Conservation (phyloP, 2,888 invertebrate genomes). For the Tipula vernalis region DNA sequence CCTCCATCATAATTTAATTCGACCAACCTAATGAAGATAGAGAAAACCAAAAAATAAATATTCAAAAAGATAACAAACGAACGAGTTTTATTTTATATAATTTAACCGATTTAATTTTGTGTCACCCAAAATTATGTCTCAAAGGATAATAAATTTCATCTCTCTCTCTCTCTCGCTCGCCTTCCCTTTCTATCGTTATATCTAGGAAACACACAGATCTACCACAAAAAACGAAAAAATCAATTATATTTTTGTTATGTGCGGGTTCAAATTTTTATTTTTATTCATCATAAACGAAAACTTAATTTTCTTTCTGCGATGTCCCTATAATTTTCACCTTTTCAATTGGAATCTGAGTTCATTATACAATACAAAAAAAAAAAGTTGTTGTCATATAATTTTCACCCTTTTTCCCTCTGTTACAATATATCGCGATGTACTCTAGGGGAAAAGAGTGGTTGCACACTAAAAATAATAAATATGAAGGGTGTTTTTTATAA, state of each 20-base stretch:
- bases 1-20: not conserved
- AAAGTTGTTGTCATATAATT: not conserved
- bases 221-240: too few relatives aligned
- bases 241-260: not conserved
- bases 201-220: too few relatives aligned
- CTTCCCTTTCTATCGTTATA: not conserved
- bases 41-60: not conserved
- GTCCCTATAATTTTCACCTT: not conserved
- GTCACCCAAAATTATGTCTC: not conserved
- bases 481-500: not conserved
- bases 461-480: not conserved
- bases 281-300: not conserved
- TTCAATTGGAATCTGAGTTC: not conserved
- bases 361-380: not conserved
- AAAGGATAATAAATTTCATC: not conserved
- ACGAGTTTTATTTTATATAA: not conserved
- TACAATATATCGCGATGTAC: not conserved
- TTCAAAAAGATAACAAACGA: not conserved
- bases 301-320: not conserved
- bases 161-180: not conserved
- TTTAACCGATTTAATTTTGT: not conserved
- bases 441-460: not conserved
- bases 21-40: not conserved
- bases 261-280: not conserved
- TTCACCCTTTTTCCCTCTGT: not conserved